Conservation (phyloP, 2,888 invertebrate genomes). For the Iselma pallidipennis region DNA sequence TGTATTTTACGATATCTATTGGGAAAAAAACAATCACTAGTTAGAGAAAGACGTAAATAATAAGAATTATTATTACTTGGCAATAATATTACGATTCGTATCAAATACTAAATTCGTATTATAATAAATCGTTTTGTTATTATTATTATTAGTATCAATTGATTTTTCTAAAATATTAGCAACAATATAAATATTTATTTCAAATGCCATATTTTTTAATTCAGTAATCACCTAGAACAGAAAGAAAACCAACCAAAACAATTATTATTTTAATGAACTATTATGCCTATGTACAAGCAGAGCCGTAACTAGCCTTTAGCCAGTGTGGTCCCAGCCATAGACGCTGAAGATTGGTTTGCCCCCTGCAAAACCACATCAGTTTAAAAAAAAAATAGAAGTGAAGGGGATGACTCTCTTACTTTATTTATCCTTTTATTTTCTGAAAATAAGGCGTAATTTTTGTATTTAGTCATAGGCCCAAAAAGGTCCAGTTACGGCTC, state of each 20-base stretch:
- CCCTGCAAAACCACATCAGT: no score
- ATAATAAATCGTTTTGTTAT: conserved; percentile 7
- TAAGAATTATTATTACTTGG: conserved; percentile 7
- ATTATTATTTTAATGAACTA: conserved; percentile 25
- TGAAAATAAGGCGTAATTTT: no score
- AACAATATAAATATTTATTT: conserved; percentile 12
- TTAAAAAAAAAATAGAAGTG: no score
- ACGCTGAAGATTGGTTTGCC: no score
- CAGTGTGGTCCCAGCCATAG: no score
- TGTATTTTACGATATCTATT: conserved; percentile 39
- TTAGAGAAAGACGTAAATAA: background rate
- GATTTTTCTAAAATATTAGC: conserved; percentile 16
- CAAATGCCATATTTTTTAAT: conserved; percentile 6
- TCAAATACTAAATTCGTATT: conserved; percentile 22
- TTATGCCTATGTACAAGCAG: no score
- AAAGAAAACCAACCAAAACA: background rate
- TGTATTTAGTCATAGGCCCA: no score
- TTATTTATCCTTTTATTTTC: no score
- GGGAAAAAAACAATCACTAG: conserved; percentile 9
- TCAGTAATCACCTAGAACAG: conserved; percentile 1
- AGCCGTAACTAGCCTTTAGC: no score
- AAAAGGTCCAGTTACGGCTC: no score
- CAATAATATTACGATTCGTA: conserved; percentile 6
- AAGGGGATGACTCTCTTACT: no score
- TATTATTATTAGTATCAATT: conserved; percentile 1